Evolutionary conservation across 2,113 vertebrate genomes (phyloP).

Genomic region (Cygnus atratus): DNA sequence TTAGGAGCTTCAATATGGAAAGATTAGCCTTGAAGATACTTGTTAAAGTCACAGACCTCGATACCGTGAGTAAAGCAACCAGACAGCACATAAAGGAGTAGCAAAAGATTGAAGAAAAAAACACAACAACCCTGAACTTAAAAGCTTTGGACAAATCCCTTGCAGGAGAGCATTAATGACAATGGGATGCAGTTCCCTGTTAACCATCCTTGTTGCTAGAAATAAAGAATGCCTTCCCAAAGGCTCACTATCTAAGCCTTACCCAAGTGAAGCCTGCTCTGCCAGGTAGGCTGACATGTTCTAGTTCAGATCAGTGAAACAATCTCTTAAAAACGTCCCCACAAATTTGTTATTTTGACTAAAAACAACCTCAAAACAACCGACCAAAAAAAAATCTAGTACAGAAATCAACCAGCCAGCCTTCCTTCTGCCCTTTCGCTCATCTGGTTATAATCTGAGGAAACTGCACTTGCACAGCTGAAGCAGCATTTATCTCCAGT

Average conservation of each 20-base stretch:
- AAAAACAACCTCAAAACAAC: not conserved
- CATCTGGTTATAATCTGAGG: not conserved
- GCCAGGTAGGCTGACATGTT: not conserved
- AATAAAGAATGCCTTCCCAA: not conserved
- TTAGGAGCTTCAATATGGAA: not conserved
- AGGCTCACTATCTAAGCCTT: not conserved
- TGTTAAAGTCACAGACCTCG: not conserved
- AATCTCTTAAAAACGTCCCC: not conserved
- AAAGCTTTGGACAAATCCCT: not conserved
- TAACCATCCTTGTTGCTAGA: not conserved
- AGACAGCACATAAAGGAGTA: not conserved
- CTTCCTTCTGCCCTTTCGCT: not conserved
- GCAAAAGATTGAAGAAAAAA: not conserved
- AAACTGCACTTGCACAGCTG: not conserved
- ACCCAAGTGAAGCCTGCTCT: not conserved
- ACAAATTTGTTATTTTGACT: not conserved
- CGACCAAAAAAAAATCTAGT: not conserved
- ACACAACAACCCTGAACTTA: not conserved
- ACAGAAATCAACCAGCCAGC: not conserved
- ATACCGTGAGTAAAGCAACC: not conserved
- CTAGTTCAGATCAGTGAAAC: not conserved
- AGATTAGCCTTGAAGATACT: not conserved
- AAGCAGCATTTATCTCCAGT: not conserved
- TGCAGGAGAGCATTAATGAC: not conserved
- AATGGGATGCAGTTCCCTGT: not conserved